Evolutionary conservation across 2,113 vertebrate species (phyloP), one percentile per base, ranked within the genome.

Genomic region (Passer domesticus): DNA sequence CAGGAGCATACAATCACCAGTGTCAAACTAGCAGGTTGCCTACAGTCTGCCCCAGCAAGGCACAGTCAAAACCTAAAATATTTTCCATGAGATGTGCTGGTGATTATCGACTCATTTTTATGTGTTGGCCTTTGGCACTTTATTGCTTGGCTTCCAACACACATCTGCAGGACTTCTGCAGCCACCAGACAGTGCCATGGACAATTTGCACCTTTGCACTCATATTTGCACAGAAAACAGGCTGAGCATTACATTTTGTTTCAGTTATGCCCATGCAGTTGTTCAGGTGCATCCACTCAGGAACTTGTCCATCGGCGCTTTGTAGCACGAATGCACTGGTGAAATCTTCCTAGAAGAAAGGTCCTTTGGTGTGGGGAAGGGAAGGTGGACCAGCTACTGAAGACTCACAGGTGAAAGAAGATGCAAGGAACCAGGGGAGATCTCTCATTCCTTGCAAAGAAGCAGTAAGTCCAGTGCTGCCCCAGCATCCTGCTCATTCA

Each of bases 111-210:
- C 25, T 88, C 39, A 20, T 62, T 94, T 89, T 77, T 86, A 24
- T 66, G 35, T 49, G 31, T 75, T 84, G 63, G 11, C 63, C 85
- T 95, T 93, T 70, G 96, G 90, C 85, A 96, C 20, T 24, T 96
- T 97, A 97, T 97, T 97, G 97, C 96, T 97, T 93, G 52, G 77
- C 91, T 97, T 89, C 66, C 56, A 63, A 95, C 23, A 35, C 81
- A 81, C 2, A 1, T 78, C 90, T 79, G 91, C 89, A 86, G 95
- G 96, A 49, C 83, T 94, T 83, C 83, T 92, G 91, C 78, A 85
- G 64, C 89, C 87, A 81, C 58, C 55, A 89, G 94, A 74, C 88
- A 82, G 60, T n/a, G 25, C 82, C 75, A 60, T 69, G 39, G 44
- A 85, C 47, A 82, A 84, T 91, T 49, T 44, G 80, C 60, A 50